A percentile compares a stretch with the other conserved stretches of the same genome.
Evolutionary conservation across 2,888 invertebrate genomes (phyloP).

Genomic region (Protonemura montana): DNA sequence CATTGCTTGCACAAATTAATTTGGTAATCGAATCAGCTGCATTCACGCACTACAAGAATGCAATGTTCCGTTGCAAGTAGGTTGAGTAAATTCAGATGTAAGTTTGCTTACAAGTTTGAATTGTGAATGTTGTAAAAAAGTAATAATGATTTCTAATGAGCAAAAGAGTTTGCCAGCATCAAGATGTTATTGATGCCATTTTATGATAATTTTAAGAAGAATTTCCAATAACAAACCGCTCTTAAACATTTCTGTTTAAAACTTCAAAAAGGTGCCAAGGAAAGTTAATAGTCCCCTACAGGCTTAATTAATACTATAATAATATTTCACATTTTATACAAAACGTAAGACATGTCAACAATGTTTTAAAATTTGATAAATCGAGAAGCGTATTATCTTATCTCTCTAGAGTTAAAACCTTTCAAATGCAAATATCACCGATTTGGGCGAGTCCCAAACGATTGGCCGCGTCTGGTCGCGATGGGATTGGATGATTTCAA

Average conservation of each 20-base stretch:
- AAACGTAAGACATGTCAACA: not conserved
- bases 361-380: not conserved
- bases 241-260: not conserved
- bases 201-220: not conserved
- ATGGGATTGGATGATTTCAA: conserved; percentile 4
- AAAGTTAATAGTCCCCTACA: not conserved
- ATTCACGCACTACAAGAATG: not conserved
- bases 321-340: not conserved
- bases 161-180: not conserved
- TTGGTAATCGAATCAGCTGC: not conserved
- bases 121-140: not conserved
- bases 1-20: not conserved
- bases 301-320: not conserved
- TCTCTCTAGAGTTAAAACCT: not conserved
- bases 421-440: conserved; percentile 4
- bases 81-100: not conserved
- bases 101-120: not conserved
- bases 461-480: not conserved
- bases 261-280: not conserved
- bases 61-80: too few relatives aligned
- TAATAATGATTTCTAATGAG: not conserved
- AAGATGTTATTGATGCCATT: not conserved
- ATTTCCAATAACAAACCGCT: not conserved
- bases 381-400: not conserved
- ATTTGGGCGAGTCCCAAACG: not conserved